Percentiles rank a stretch among this genome's conserved stretches.
phyloP scores from a whole-genome alignment of 2,797 vertebrate species.

The Vespertilio murinus region DNA sequence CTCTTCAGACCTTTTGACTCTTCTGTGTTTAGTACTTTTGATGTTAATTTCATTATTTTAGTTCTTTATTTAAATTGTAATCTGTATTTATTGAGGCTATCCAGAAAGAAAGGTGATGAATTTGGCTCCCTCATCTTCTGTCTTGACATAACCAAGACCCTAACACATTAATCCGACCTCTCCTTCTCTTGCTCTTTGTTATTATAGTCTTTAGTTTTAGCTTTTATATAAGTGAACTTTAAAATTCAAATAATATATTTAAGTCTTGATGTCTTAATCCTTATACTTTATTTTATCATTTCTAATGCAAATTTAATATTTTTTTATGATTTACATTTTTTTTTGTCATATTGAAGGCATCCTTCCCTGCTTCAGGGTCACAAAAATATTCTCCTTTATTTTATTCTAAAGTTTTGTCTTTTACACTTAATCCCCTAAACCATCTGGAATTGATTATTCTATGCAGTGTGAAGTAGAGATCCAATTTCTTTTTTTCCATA shows the following conservation, averaged over 20 bases:
- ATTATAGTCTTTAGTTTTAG: constrained; percentile 19
- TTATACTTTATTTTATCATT: constrained; percentile 25
- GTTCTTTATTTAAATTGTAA: constrained; percentile 44
- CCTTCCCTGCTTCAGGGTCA: not conserved
- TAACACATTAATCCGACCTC: constrained; percentile 24
- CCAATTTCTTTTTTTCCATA: constrained; percentile 52
- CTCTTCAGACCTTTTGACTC: constrained; percentile 35
- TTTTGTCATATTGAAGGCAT: constrained; percentile 52
- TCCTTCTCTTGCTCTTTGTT: not conserved
- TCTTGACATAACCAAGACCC: not conserved
- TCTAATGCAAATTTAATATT: constrained; percentile 23
- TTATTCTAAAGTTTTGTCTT: constrained; percentile 27
- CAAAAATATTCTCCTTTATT: constrained; percentile 14
- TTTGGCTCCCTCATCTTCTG: constrained; percentile 2
- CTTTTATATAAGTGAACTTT: not conserved
- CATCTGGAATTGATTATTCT: constrained; percentile 49
- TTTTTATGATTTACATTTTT: not conserved
- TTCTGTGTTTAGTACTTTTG: constrained; percentile 16
- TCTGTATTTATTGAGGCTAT: constrained; percentile 28
- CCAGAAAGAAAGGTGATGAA: constrained; percentile 25
- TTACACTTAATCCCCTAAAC: not conserved
- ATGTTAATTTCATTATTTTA: constrained; percentile 13
- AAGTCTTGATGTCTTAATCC: constrained; percentile 33
- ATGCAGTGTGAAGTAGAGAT: constrained; percentile 25
- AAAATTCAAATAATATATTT: constrained; percentile 31